Conservation (phyloP, 2,888 invertebrate species). For the Pterostichus niger region DNA sequence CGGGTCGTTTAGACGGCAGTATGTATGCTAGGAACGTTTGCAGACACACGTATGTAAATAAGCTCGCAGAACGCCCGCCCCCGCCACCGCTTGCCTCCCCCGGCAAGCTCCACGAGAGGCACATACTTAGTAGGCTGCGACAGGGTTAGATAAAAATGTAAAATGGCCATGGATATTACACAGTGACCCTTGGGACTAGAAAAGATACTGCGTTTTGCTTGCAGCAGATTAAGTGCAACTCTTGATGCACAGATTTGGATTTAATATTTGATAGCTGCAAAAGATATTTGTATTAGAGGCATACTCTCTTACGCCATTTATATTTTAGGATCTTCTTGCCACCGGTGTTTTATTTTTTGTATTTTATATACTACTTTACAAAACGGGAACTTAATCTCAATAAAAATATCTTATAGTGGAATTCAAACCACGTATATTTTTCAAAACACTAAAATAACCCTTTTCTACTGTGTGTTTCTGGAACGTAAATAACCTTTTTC, state of each 20-base stretch:
- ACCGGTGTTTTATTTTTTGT: too few species aligned
- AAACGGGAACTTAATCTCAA: too few species aligned
- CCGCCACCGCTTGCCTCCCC: not conserved
- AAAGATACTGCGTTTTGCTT: not conserved
- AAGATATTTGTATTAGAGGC: too few species aligned
- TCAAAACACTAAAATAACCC: too few species aligned
- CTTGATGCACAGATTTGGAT: not conserved
- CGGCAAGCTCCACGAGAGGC: conserved; percentile 23
- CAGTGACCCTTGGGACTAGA: conserved; percentile 3
- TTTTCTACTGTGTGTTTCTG: too few species aligned
- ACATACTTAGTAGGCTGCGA: conserved; percentile 37
- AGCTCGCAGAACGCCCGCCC: not conserved
- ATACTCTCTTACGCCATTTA: too few species aligned
- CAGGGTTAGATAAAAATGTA: conserved; percentile 39
- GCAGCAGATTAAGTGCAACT: not conserved
- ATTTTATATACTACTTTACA: too few species aligned
- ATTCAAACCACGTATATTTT: too few species aligned
- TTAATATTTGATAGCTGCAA: not conserved
- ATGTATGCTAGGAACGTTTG: conserved; percentile 24
- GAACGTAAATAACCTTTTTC: too few species aligned
- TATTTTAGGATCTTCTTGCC: too few species aligned
- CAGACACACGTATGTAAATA: conserved; percentile 15
- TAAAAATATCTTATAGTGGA: too few species aligned
- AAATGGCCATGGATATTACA: conserved; percentile 28
- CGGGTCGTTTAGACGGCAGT: conserved; percentile 33